Evolutionary conservation across 2,113 vertebrate species (phyloP).

Genomic region (Camelus dromedarius): DNA sequence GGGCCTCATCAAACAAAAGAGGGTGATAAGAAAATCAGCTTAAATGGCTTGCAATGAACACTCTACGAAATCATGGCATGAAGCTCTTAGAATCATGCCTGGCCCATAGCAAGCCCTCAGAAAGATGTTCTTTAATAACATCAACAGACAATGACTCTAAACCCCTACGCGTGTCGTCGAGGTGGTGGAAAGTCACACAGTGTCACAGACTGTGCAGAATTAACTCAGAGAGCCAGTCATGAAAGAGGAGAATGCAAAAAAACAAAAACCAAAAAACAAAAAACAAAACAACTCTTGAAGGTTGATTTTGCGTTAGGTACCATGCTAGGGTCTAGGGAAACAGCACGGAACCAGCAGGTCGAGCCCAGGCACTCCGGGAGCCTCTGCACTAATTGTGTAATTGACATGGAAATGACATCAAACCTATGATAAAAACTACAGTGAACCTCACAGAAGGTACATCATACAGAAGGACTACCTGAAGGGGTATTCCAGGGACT

Average conservation of each 20-base stretch:
- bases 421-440: neutral
- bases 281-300: neutral
- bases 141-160: neutral
- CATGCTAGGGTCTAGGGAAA: neutral
- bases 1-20: neutral
- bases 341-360: neutral
- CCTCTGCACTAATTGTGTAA: neutral
- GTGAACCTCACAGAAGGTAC: neutral
- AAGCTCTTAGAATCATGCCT: neutral
- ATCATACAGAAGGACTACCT: neutral
- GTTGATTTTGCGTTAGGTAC: fast-evolving
- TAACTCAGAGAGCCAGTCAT: neutral
- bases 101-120: neutral
- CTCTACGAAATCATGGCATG: neutral
- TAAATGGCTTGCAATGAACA: neutral
- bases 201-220: neutral
- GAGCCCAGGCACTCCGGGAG: neutral
- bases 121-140: neutral
- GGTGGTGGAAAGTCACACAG: neutral
- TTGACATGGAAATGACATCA: neutral
- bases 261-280: too few species aligned
- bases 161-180: neutral
- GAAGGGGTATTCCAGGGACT: neutral
- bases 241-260: neutral
- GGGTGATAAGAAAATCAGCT: neutral